Evolutionary conservation across 2,888 invertebrate species (phyloP).

Genomic region (Azorinus chamasolen): DNA sequence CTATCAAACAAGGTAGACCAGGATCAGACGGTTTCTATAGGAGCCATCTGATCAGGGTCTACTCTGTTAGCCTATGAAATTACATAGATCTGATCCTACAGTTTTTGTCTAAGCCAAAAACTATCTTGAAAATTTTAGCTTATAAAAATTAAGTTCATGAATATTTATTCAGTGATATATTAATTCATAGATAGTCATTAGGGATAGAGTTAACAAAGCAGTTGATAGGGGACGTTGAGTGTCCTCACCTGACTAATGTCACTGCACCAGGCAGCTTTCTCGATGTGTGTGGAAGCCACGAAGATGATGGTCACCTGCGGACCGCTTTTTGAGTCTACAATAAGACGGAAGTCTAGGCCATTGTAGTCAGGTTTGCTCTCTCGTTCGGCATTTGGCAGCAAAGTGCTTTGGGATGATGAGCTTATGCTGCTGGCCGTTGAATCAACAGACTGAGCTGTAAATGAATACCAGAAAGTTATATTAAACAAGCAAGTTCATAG

Average conservation of each 20-base stretch:
- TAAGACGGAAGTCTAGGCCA: slow-evolving; percentile 91
- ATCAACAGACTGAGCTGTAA: slow-evolving; percentile 83
- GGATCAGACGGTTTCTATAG: too few species aligned
- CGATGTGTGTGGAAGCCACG: slow-evolving; percentile 92
- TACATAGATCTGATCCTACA: too few species aligned
- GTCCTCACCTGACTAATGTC: slow-evolving; percentile 92
- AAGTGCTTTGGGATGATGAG: slow-evolving; percentile 76
- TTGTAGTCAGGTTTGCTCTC: slow-evolving; percentile 86
- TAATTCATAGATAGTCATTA: too few species aligned
- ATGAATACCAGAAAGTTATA: slow-evolving; percentile 12
- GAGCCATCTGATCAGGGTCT: too few species aligned
- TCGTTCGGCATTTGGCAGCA: slow-evolving; percentile 73
- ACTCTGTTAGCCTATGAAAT: too few species aligned
- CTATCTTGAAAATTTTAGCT: too few species aligned
- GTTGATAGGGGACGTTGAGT: too few species aligned
- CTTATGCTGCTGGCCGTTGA: slow-evolving; percentile 82
- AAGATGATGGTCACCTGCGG: slow-evolving; percentile 90
- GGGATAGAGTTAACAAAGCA: too few species aligned
- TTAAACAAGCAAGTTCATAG: background rate
- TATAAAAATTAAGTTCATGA: too few species aligned
- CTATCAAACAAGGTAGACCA: too few species aligned
- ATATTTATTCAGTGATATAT: too few species aligned
- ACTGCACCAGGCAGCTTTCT: slow-evolving; percentile 97
- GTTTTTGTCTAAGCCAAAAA: too few species aligned
- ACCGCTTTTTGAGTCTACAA: slow-evolving; percentile 90